Evolutionary conservation across 2,888 invertebrate genomes (phyloP).

Genomic region (Mesorhabditis spiculigera): DNA sequence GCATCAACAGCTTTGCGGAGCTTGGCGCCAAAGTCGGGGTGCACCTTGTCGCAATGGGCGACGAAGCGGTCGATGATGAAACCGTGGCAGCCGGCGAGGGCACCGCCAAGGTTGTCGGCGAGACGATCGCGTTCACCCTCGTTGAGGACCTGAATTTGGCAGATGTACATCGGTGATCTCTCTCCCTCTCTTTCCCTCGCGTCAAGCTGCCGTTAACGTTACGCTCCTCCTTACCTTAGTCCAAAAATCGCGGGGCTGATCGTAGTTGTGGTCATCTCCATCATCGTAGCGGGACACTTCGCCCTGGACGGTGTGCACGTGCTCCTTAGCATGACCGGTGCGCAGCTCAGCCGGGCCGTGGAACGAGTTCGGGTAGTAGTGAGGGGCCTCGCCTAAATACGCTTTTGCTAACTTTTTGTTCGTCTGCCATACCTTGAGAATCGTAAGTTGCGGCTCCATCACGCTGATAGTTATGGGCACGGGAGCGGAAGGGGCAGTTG

Average conservation of each 20-base stretch:
- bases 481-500: slow-evolving; percentile 78
- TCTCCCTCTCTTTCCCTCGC: not conserved
- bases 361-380: slow-evolving; percentile 95
- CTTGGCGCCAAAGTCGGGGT: not conserved
- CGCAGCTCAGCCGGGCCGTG: slow-evolving; percentile 71
- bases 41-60: not conserved
- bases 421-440: slow-evolving; percentile 70
- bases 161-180: not conserved
- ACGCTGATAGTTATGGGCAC: slow-evolving; percentile 75
- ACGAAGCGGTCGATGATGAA: slow-evolving; percentile 67
- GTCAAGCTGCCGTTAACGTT: not conserved
- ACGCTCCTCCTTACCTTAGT: slow-evolving; percentile 66
- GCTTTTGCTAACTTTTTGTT: not conserved
- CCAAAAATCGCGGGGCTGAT: slow-evolving; percentile 80
- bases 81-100: slow-evolving; percentile 72
- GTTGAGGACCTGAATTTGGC: slow-evolving; percentile 65
- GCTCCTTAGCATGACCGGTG: slow-evolving; percentile 49
- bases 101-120: slow-evolving; percentile 76
- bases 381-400: slow-evolving; percentile 71
- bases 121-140: slow-evolving; percentile 73
- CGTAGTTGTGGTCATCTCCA: slow-evolving; percentile 82
- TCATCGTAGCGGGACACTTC: slow-evolving; percentile 77
- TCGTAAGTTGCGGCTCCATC: slow-evolving; percentile 75
- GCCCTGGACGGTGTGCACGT: slow-evolving; percentile 69
- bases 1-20: not conserved